These are phyloP conservation scores for Siniperca scherzeri DNA, from an alignment of 2,797 vertebrate genomes.

Conservation along the genomic window DNA sequence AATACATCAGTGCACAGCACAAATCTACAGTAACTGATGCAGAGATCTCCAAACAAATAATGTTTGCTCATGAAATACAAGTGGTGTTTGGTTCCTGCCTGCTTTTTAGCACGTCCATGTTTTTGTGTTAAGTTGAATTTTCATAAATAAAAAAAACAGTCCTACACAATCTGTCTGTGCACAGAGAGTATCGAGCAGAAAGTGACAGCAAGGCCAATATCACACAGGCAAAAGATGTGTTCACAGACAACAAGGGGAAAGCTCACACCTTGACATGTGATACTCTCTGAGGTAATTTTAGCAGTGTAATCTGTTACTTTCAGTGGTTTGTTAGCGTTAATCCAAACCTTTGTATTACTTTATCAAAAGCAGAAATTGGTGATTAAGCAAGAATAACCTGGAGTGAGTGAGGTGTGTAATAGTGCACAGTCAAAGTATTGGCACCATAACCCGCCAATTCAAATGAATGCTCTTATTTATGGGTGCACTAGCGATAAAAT, in stretches of 20 bases:
- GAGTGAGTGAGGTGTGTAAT: neutral
- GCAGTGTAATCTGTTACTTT: neutral
- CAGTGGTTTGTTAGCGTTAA: neutral
- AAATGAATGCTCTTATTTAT: slow-evolving; percentile 9
- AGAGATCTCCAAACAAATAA: neutral
- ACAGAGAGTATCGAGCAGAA: neutral
- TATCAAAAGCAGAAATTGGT: neutral
- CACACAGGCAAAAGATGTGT: neutral
- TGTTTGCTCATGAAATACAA: neutral
- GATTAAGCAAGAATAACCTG: neutral
- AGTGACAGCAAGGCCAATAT: neutral
- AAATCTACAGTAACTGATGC: neutral
- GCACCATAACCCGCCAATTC: neutral
- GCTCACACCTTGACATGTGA: neutral
- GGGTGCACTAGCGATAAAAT: neutral
- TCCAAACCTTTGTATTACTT: neutral
- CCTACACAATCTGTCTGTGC: neutral
- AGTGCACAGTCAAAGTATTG: neutral
- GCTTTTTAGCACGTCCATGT: neutral
- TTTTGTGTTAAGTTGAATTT: neutral
- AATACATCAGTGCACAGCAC: neutral
- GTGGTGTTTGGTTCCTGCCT: neutral
- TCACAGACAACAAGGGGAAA: neutral
- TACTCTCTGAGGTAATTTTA: neutral
- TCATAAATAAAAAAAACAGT: neutral